A percentile compares a stretch with the other conserved stretches of the same genome.
These are phyloP conservation scores for Altica lythri DNA, from an alignment of 2,888 invertebrate species.

Conservation along the genomic window DNA sequence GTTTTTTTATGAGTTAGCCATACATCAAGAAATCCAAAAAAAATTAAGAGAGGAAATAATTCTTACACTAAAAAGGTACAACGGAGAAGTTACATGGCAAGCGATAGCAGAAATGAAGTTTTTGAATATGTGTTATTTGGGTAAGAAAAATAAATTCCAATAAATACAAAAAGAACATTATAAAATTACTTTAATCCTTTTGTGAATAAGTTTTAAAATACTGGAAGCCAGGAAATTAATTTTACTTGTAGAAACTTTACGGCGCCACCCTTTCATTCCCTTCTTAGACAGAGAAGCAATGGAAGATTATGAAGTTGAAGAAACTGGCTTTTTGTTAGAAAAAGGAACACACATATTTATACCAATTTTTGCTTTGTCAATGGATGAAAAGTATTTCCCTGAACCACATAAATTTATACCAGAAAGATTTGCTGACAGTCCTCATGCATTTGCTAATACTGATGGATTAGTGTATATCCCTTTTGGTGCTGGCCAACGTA, in stretches of 20 bases:
- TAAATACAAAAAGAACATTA: background rate
- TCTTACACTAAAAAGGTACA: conserved; percentile 52
- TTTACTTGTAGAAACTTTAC: conserved; percentile 10
- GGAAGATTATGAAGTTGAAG: conserved; percentile 45
- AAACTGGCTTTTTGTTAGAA: conserved; percentile 45
- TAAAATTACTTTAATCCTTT: background rate
- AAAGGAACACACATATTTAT: conserved; percentile 24
- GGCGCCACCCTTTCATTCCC: conserved; percentile 26
- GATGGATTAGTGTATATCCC: conserved; percentile 41
- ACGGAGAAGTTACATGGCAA: conserved; percentile 59
- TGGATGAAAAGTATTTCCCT: conserved; percentile 28
- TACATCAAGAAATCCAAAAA: conserved; percentile 60
- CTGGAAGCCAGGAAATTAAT: background rate
- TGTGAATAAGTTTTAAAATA: background rate
- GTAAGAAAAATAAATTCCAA: conserved; percentile 8
- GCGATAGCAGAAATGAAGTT: conserved; percentile 58
- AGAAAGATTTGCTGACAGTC: conserved; percentile 41
- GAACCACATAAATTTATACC: conserved; percentile 40
- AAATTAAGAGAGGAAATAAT: conserved; percentile 59
- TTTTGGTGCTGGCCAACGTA: conserved; percentile 40
- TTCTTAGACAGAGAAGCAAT: conserved; percentile 37
- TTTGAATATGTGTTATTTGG: conserved; percentile 23
- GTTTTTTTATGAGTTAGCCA: conserved; percentile 61
- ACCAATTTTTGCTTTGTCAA: conserved; percentile 17
- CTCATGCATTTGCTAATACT: conserved; percentile 23